A percentile compares a stretch with the other conserved stretches of the same genome.
These are phyloP conservation scores for Boulengeromyrus knoepffleri DNA, from an alignment of 2,113 vertebrate species.

Conservation along the genomic window DNA sequence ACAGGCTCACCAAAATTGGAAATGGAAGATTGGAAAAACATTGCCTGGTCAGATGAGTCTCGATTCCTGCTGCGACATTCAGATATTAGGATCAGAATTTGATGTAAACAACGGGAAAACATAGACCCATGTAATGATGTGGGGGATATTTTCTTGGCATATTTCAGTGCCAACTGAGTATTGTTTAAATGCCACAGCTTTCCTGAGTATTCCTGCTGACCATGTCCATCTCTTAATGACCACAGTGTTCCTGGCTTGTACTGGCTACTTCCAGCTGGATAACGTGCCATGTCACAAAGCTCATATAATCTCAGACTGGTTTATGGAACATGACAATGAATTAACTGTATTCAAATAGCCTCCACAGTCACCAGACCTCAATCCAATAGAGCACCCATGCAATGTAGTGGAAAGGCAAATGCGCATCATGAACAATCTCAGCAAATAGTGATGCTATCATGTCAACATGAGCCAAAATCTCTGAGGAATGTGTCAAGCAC, in stretches of 20 bases:
- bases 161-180: background rate
- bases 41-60: background rate
- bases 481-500: background rate
- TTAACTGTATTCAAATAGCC: background rate
- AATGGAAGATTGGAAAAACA: background rate
- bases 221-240: background rate
- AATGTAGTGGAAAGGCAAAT: background rate
- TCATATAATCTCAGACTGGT: background rate
- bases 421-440: background rate
- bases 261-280: background rate
- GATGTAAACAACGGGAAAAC: background rate
- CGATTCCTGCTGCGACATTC: background rate
- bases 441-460: background rate
- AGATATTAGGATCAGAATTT: background rate
- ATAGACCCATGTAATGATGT: background rate
- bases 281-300: background rate
- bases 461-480: background rate
- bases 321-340: background rate
- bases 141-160: background rate
- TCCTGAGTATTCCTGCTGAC: background rate
- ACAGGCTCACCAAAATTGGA: background rate
- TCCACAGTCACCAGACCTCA: background rate
- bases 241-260: background rate
- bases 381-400: background rate
- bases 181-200: background rate